Percentiles rank a stretch among this genome's conserved stretches.
Conservation (phyloP, 2,113 vertebrate species). For the Dendropsophus ebraccatus region DNA sequence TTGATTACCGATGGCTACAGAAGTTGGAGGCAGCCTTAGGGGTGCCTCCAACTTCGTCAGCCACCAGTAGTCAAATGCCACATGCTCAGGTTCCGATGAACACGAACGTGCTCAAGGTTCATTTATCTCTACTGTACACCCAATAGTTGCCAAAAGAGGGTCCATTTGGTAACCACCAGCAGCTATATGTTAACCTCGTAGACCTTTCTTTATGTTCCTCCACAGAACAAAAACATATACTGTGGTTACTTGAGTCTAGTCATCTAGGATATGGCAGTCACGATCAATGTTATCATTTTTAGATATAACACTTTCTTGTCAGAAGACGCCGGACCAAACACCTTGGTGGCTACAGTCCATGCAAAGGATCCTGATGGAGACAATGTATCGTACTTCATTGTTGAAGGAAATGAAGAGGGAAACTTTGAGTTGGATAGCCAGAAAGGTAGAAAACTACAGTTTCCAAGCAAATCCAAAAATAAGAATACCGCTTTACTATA, state of each 20-base stretch:
- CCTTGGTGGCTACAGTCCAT: slow-evolving; percentile 83
- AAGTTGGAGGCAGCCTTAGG: no score
- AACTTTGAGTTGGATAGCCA: slow-evolving; percentile 88
- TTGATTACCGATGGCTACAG: no score
- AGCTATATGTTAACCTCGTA: no score
- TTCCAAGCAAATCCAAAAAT: not conserved
- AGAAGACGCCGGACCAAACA: slow-evolving; percentile 87
- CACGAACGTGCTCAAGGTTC: no score
- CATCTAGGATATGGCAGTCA: not conserved
- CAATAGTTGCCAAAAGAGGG: no score
- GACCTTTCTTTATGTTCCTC: no score
- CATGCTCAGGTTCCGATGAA: no score
- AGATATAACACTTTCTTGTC: slow-evolving; percentile 90
- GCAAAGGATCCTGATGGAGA: slow-evolving; percentile 90
- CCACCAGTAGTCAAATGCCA: no score
- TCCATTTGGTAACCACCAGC: no score
- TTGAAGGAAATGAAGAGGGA: slow-evolving; percentile 86
- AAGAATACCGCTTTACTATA: not conserved
- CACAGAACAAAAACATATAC: no score
- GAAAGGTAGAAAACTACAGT: slow-evolving; percentile 73
- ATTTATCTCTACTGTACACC: no score
- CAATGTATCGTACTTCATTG: slow-evolving; percentile 81
- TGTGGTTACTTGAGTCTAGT: not conserved
- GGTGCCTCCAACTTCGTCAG: no score
- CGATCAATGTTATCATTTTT: slow-evolving; percentile 17